Conservation (phyloP, 2,888 invertebrate genomes). For the Sarcophaga variegata region DNA sequence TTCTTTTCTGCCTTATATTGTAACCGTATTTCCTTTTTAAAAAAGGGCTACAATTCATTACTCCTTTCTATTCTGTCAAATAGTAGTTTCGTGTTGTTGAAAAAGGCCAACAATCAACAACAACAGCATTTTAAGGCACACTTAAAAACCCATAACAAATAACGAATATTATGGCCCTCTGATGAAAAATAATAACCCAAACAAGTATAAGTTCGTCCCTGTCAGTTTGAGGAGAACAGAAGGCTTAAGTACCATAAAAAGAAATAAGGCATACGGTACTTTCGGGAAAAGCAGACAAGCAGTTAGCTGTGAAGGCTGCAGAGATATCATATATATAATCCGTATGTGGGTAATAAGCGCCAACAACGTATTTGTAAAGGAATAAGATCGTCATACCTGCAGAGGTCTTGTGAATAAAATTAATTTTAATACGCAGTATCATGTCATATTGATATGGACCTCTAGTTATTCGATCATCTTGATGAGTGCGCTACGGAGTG, state of each 20-base stretch:
- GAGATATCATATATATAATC: not conserved
- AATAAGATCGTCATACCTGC: not conserved
- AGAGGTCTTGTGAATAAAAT: too few relatives aligned
- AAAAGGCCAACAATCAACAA: not conserved
- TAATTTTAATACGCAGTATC: too few relatives aligned
- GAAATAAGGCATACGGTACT: not conserved
- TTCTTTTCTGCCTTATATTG: too few relatives aligned
- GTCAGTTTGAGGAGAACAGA: not conserved
- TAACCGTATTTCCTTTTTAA: not conserved
- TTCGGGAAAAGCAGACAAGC: not conserved
- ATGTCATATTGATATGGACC: too few relatives aligned
- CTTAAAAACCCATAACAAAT: constrained; percentile 21
- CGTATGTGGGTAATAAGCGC: not conserved
- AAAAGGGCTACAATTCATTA: too few relatives aligned
- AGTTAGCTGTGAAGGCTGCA: not conserved
- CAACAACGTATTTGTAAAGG: not conserved
- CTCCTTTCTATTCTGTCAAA: too few relatives aligned
- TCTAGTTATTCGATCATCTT: too few relatives aligned
- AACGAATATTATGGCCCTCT: constrained; percentile 10
- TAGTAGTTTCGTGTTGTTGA: not conserved
- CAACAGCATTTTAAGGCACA: constrained; percentile 5
- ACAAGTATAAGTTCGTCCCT: not conserved
- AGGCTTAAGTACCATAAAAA: not conserved
- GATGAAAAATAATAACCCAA: constrained; percentile 34
- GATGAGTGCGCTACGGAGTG: too few relatives aligned